Percentiles rank a stretch among this genome's conserved stretches.
Evolutionary conservation across 2,888 invertebrate species (phyloP).

Genomic region (Alitta virens): DNA sequence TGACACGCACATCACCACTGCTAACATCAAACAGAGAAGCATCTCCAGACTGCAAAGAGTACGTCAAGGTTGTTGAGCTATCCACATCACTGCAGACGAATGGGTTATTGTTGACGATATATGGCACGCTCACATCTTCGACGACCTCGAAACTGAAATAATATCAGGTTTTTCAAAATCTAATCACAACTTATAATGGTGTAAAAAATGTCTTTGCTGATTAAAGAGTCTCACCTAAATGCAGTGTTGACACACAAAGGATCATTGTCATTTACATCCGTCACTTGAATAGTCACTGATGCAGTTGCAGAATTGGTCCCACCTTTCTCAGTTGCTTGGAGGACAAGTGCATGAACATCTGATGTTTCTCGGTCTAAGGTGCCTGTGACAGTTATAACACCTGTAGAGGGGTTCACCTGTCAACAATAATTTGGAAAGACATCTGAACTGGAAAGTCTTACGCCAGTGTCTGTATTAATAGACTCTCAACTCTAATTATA

Average conservation of each 20-base stretch:
- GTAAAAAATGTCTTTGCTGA: neutral
- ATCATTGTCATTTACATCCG: neutral
- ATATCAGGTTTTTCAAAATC: too few relatives aligned
- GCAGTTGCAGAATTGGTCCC: neutral
- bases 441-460: too few relatives aligned
- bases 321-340: slow-evolving; percentile 31
- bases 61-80: neutral
- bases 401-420: slow-evolving; percentile 13
- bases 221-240: neutral
- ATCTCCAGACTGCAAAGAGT: neutral
- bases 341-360: slow-evolving; percentile 24
- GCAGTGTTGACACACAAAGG: neutral
- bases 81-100: neutral
- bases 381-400: slow-evolving; percentile 23
- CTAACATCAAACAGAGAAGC: too few relatives aligned
- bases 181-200: neutral
- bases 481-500: too few relatives aligned
- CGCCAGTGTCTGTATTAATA: too few relatives aligned
- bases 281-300: neutral
- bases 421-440: too few relatives aligned
- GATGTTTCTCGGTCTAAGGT: slow-evolving; percentile 29
- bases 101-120: too few relatives aligned
- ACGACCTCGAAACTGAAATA: too few relatives aligned
- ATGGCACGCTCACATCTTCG: too few relatives aligned
- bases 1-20: neutral